Conservation (phyloP, 92 coral and sea anemone species). For the Meandrina meandrites region DNA sequence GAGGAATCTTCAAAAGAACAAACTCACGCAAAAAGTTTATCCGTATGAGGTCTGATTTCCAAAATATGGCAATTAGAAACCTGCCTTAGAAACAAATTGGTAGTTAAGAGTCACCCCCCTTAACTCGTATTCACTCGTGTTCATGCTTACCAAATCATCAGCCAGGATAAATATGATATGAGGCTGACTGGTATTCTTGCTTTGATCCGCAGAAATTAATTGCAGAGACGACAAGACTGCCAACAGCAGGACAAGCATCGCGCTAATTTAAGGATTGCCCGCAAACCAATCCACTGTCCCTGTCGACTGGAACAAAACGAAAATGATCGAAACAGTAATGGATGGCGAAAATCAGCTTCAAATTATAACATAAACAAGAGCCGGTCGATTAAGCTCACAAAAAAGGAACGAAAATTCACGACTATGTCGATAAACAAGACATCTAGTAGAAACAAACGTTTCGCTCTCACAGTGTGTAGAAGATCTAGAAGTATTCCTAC, state of each 20-base stretch:
- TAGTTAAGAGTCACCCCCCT: too few species aligned
- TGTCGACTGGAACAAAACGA: background rate
- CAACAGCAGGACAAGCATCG: background rate
- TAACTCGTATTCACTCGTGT: too few species aligned
- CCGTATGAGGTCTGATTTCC: too few species aligned
- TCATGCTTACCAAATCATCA: conserved; percentile 73
- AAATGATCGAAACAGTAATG: too few species aligned
- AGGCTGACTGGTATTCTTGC: conserved; percentile 46
- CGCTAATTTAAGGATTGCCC: background rate
- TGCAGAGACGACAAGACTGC: conserved; percentile 4
- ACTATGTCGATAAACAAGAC: background rate
- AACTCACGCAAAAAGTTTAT: too few species aligned
- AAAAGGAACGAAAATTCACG: background rate
- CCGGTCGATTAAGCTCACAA: too few species aligned
- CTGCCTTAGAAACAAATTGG: too few species aligned
- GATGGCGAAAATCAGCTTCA: too few species aligned
- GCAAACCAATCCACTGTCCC: background rate
- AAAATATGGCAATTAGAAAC: too few species aligned
- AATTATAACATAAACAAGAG: too few species aligned
- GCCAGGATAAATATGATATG: conserved; percentile 74
- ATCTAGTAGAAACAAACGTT: background rate
- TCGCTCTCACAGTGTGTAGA: background rate
- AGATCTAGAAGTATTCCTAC: background rate
- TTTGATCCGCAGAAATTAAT: background rate
- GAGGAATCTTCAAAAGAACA: too few species aligned